phyloP scores from a whole-genome alignment of 2,113 vertebrate genomes.

The Malurus alboscapulatus region DNA sequence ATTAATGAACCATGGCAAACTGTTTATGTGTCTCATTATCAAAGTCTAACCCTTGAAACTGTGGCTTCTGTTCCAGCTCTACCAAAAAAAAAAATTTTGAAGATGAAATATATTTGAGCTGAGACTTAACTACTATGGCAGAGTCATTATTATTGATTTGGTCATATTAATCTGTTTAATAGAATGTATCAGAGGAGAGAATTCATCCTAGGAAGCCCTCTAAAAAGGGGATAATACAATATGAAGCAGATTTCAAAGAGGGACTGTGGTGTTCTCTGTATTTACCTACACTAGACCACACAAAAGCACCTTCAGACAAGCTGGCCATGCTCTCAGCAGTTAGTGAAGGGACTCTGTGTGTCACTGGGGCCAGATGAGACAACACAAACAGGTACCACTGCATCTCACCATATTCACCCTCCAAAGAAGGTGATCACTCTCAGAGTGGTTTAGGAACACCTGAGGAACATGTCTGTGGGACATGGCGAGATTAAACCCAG shows the following conservation, averaged over 20 bases:
- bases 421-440: neutral
- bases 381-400: neutral
- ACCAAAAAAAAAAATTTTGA: neutral
- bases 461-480: neutral
- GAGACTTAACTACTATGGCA: neutral
- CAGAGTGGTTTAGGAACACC: neutral
- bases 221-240: neutral
- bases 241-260: neutral
- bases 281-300: neutral
- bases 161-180: neutral
- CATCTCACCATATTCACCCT: neutral
- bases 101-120: neutral
- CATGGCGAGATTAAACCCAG: neutral
- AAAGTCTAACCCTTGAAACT: neutral
- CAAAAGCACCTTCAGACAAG: neutral
- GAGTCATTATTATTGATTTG: neutral
- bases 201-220: neutral
- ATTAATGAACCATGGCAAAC: constrained; percentile 15
- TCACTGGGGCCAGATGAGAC: neutral
- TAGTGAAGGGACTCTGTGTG: neutral
- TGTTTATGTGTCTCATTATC: neutral
- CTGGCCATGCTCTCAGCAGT: neutral
- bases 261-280: neutral
- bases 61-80: neutral
- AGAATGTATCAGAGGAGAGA: neutral